These are phyloP conservation scores for Xenotilapia longispinis DNA, from an alignment of 2,113 vertebrate genomes.

Conservation along the genomic window DNA sequence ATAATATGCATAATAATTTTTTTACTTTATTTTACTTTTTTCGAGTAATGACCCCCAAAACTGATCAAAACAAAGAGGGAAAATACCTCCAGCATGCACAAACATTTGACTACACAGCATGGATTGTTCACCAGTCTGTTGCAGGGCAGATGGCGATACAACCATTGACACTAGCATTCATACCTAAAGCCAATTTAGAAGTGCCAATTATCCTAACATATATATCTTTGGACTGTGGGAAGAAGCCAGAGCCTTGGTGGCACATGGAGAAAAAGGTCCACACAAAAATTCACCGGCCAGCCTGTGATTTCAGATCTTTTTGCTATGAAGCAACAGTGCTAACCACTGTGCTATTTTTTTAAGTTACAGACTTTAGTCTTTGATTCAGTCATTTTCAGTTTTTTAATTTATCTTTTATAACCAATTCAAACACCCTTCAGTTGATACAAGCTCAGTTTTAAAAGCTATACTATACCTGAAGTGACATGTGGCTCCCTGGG, in stretches of 20 bases:
- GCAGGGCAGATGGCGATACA: neutral
- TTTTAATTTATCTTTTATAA: neutral
- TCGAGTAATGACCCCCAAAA: neutral
- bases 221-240: neutral
- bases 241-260: rapidly evolving
- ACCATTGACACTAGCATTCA: neutral
- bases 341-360: neutral
- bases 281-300: neutral
- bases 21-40: neutral
- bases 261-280: neutral
- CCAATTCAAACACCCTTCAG: neutral
- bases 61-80: neutral
- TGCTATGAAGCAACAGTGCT: neutral
- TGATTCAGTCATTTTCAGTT: neutral
- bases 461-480: conserved; percentile 67
- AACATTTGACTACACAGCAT: neutral
- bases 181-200: neutral
- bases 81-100: neutral
- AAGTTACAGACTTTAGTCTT: neutral
- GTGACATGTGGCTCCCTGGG: conserved; percentile 69
- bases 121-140: neutral
- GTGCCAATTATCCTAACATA: neutral
- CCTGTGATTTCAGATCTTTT: neutral
- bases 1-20: neutral
- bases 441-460: neutral